These are phyloP conservation scores for Platyscapa corneri DNA, from an alignment of 1,140 invertebrate species.

Conservation along the genomic window DNA sequence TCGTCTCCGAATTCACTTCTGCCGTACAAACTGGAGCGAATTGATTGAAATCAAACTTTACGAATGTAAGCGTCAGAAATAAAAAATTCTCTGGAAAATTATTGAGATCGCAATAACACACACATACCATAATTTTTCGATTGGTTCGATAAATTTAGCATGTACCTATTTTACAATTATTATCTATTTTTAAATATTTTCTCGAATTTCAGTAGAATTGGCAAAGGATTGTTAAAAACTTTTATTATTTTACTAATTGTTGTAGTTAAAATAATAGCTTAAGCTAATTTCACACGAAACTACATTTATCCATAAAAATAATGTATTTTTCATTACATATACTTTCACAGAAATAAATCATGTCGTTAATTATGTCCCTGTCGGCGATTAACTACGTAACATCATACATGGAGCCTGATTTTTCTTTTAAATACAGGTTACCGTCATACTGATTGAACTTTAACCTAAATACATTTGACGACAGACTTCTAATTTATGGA, in stretches of 20 bases:
- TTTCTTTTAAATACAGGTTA: not conserved
- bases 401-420: not conserved
- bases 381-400: not conserved
- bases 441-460: not conserved
- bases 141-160: no score
- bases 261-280: no score
- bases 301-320: no score
- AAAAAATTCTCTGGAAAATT: no score
- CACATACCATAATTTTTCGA: no score
- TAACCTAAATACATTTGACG: not conserved
- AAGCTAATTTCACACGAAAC: no score
- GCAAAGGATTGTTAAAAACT: no score
- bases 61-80: not conserved
- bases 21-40: not conserved
- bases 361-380: not conserved
- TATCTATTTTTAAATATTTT: no score
- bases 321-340: not conserved
- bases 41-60: not conserved
- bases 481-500: not conserved
- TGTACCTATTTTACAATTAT: no score
- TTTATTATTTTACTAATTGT: no score
- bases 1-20: not conserved
- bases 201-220: no score
- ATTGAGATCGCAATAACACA: no score
- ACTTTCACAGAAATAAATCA: not conserved